Evolutionary conservation across 2,888 invertebrate genomes (phyloP).

Genomic region (Limnephilus marmoratus): DNA sequence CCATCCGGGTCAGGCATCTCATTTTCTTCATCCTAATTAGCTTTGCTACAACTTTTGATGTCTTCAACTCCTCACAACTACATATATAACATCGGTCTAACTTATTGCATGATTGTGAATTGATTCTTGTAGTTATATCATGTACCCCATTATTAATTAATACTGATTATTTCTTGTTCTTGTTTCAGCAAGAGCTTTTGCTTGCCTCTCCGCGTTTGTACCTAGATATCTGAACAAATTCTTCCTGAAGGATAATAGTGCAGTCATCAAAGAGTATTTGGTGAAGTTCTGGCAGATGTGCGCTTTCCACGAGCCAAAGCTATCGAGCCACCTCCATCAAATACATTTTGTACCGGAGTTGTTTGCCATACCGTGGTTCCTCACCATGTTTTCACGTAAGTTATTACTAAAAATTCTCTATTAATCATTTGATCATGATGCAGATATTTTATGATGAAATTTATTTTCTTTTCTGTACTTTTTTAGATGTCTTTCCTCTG

Average conservation of each 20-base stretch:
- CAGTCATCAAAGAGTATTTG: constrained; percentile 97
- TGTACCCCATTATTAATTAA: background rate
- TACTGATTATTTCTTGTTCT: background rate
- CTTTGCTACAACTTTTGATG: background rate
- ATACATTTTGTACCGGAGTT: constrained; percentile 98
- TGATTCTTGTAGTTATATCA: background rate
- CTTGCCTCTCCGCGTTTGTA: constrained; percentile 96
- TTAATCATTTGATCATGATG: background rate
- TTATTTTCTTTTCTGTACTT: constrained; percentile 16
- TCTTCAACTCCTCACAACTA: background rate
- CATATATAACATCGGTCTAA: background rate
- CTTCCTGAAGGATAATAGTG: constrained; percentile 97
- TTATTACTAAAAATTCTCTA: constrained; percentile 67
- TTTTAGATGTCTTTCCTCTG: constrained; percentile 95
- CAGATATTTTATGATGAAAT: background rate
- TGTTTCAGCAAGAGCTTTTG: constrained; percentile 92
- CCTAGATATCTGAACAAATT: constrained; percentile 98
- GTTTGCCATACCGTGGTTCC: constrained; percentile 99
- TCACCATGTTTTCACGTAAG: constrained; percentile 99
- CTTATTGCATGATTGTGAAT: background rate
- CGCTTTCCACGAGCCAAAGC: constrained; percentile 94
- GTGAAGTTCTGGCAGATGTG: constrained; percentile 97
- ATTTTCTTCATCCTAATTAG: background rate
- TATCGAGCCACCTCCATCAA: constrained; percentile 93
- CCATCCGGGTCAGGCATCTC: background rate